Evolutionary conservation across 2,888 invertebrate species (phyloP), one percentile per base, ranked within the genome.

Genomic region (Tethea ocularis): DNA sequence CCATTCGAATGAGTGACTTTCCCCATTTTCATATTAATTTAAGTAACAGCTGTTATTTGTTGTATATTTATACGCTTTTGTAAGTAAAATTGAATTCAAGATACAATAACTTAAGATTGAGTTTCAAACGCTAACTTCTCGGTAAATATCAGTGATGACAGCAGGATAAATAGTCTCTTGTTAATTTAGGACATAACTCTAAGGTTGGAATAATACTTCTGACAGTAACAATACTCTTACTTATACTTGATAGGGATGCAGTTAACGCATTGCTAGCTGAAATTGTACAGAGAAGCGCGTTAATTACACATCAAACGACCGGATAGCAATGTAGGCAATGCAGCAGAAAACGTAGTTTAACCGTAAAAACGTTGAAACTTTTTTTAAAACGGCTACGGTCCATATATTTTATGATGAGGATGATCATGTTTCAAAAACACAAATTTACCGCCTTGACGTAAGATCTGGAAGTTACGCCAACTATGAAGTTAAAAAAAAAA

Each of bases 221-320:
- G n/a, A 3, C 20, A 46, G 46, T 20, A 20, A 0, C 8, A 8
- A 15, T 46, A 46, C 1, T 46, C n/a, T n/a, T n/a, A n/a, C n/a
- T n/a, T 10, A 46, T 46, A 2, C 1, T 20, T 20, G 46, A 2
- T 46, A 20, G 41, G 41, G 65, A 57, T 57, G 57, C 52, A 61
- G 64, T 68, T 61, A 68, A 62, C 62, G 71, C 70, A 66, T 67
- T 71, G 58, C 68, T 68, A 58, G 63, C 63, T 64, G 71, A 67
- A 69, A 72, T 46, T 2, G 1, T 20, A 2, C 10, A 20, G 46
- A 17, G 20, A 20, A 20, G 46, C 66, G 68, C 68, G 70, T 65
- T 75, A 63, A 67, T 66, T 69, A 65, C 62, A 56, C 7, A 20
- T 46, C 67, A 67, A n/a, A 68, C 64, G 62, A 68, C 64, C 60